phyloP scores from a whole-genome alignment of 2,888 invertebrate species.

The Zonitis immaculata region DNA sequence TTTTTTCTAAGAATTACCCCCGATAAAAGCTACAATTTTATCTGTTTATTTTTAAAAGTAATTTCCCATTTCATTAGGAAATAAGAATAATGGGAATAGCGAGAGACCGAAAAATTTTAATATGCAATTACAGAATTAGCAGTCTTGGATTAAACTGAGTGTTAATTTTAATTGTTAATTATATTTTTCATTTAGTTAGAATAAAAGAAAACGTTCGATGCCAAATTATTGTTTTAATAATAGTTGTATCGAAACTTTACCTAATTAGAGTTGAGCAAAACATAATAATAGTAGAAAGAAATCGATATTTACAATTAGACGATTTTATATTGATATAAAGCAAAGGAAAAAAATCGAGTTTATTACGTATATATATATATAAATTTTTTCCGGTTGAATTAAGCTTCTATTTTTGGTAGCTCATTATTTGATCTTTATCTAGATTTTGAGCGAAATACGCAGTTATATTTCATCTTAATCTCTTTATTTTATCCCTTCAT shows the following conservation, averaged over 20 bases:
- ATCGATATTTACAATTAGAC: constrained; percentile 10
- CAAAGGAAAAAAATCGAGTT: constrained; percentile 6
- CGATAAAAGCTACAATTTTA: constrained; percentile 12
- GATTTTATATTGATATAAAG: constrained; percentile 7
- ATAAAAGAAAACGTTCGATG: constrained; percentile 32
- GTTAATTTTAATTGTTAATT: constrained; percentile 33
- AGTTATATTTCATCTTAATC: constrained; percentile 19
- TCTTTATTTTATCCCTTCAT: constrained; percentile 17
- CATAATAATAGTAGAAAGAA: background rate
- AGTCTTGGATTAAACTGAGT: constrained; percentile 27
- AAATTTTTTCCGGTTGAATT: constrained; percentile 8
- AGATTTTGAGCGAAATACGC: constrained; percentile 12
- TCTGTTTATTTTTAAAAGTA: constrained; percentile 26
- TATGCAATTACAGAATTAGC: constrained; percentile 28
- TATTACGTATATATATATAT: constrained; percentile 8
- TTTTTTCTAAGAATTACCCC: too few species aligned
- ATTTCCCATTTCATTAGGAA: constrained; percentile 32
- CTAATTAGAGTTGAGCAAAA: background rate
- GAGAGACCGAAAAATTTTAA: constrained; percentile 29
- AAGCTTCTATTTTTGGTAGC: constrained; percentile 9
- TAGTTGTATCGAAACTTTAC: constrained; percentile 17
- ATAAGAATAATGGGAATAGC: constrained; percentile 29
- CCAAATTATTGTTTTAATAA: constrained; percentile 26
- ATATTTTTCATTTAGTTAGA: constrained; percentile 26
- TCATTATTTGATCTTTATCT: constrained; percentile 22